A percentile compares a stretch with the other conserved stretches of the same genome.
Evolutionary conservation across 2,888 invertebrate genomes (phyloP).

Genomic region (Subacronicta megacephala): DNA sequence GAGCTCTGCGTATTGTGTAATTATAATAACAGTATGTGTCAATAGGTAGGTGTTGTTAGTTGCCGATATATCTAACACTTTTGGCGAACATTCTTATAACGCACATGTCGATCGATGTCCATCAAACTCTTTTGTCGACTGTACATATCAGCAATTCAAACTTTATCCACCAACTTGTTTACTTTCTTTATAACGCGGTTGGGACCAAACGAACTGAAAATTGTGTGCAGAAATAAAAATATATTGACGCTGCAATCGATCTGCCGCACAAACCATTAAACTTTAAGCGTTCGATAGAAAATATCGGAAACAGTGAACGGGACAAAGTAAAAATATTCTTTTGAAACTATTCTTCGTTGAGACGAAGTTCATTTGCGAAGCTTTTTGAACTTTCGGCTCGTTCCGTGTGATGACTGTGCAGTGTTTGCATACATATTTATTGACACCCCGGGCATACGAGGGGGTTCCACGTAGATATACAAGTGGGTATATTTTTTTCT

Average conservation of each 20-base stretch:
- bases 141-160: slow-evolving; percentile 56
- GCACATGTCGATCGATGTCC: too few species aligned
- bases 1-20: too few species aligned
- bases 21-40: too few species aligned
- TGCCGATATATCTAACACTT: too few species aligned
- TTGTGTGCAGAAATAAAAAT: slow-evolving; percentile 80
- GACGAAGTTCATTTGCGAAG: slow-evolving; percentile 73
- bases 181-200: slow-evolving; percentile 59
- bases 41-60: too few species aligned
- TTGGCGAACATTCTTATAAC: too few species aligned
- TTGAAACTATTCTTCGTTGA: slow-evolving; percentile 72
- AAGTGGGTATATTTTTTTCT: slow-evolving; percentile 11
- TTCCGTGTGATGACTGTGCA: slow-evolving; percentile 59
- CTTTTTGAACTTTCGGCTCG: slow-evolving; percentile 63
- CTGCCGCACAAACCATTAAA: slow-evolving; percentile 78
- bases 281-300: slow-evolving; percentile 77
- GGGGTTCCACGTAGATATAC: slow-evolving; percentile 4
- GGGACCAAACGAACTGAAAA: slow-evolving; percentile 75
- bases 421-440: slow-evolving; percentile 58
- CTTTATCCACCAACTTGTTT: slow-evolving; percentile 57
- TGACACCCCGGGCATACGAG: slow-evolving; percentile 33
- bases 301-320: slow-evolving; percentile 75
- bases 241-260: slow-evolving; percentile 79
- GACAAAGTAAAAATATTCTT: slow-evolving; percentile 79
- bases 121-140: too few species aligned